phyloP scores from a whole-genome alignment of 2,888 invertebrate genomes.

The Xestia sexstrigata region DNA sequence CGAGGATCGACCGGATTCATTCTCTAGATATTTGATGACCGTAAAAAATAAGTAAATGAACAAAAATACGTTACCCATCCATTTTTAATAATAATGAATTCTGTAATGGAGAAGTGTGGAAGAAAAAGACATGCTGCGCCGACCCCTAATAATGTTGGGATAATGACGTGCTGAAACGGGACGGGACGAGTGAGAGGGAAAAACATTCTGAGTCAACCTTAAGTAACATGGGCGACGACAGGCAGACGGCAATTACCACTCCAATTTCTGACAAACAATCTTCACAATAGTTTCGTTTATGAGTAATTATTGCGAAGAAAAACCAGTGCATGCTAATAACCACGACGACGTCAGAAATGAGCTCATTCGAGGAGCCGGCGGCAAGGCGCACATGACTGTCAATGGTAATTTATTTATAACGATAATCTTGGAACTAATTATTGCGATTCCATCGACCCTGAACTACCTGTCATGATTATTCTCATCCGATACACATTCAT shows the following conservation, averaged over 20 bases:
- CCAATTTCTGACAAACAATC: not conserved
- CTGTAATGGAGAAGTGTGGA: too few relatives aligned
- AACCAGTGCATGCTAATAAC: conserved; percentile 17
- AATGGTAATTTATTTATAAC: conserved; percentile 38
- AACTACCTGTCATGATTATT: conserved; percentile 28
- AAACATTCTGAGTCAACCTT: not conserved
- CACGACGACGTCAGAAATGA: conserved; percentile 37
- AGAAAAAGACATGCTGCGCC: too few relatives aligned
- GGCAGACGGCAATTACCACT: not conserved
- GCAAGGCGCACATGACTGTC: not conserved
- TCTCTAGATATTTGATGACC: too few relatives aligned
- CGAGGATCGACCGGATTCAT: too few relatives aligned
- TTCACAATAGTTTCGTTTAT: conserved; percentile 6
- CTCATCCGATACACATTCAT: conserved; percentile 29
- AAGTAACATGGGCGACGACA: too few relatives aligned
- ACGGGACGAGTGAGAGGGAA: not conserved
- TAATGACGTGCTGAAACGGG: not conserved
- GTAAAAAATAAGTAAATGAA: too few relatives aligned
- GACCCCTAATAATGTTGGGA: too few relatives aligned
- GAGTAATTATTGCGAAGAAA: conserved; percentile 19
- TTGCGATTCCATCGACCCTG: conserved; percentile 20
- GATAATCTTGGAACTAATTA: conserved; percentile 41
- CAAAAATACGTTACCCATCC: not conserved
- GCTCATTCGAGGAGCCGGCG: conserved; percentile 22
- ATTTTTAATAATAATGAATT: not conserved